These are phyloP conservation scores for Thymelicus acteon DNA, from an alignment of 2,888 invertebrate species.

Conservation along the genomic window DNA sequence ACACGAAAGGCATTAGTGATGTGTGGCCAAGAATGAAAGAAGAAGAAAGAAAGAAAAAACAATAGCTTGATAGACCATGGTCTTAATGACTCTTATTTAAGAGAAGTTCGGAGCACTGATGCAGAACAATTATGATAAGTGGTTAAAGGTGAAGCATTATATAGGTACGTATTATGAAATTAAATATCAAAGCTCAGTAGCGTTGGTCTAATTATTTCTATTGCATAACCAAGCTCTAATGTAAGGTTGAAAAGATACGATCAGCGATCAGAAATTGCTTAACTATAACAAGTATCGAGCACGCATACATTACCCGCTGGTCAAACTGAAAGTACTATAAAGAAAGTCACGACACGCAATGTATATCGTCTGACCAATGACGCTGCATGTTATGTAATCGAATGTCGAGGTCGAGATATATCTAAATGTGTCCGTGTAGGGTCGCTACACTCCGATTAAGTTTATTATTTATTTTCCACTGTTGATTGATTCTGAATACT, in stretches of 20 bases:
- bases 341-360: constrained; percentile 24
- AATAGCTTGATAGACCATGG: too few species aligned
- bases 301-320: constrained; percentile 23
- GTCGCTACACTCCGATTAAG: neutral
- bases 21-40: too few species aligned
- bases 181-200: neutral
- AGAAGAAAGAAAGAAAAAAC: too few species aligned
- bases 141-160: too few species aligned
- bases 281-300: neutral
- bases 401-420: constrained; percentile 24
- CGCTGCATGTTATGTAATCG: constrained; percentile 35
- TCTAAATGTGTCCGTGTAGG: constrained; percentile 14
- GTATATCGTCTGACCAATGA: constrained; percentile 28
- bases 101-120: too few species aligned
- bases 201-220: constrained; percentile 5
- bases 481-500: too few species aligned
- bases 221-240: constrained; percentile 18
- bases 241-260: constrained; percentile 7
- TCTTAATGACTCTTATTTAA: too few species aligned
- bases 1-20: too few species aligned
- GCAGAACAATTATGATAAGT: too few species aligned
- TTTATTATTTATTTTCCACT: too few species aligned
- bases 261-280: constrained; percentile 27
- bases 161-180: too few species aligned
- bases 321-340: constrained; percentile 15